Evolutionary conservation across 2,888 invertebrate species (phyloP), one percentile per base, ranked within the genome.

Genomic region (Parelbella ahira): DNA sequence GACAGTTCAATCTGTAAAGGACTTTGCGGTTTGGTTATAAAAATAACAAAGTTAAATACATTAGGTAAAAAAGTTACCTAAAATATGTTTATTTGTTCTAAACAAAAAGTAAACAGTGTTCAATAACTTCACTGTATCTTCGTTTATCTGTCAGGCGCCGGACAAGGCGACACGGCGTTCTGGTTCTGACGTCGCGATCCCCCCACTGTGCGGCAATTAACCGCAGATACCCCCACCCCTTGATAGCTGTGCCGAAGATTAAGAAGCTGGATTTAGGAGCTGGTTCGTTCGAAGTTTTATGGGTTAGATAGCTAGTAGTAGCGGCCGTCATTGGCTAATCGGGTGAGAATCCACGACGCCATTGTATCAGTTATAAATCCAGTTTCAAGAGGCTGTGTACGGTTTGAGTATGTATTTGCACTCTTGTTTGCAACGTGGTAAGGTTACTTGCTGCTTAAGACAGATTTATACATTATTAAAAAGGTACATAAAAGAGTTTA

Each of bases 191-290:
- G 24, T 9, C 18, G 3, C 15, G 20, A 10, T 8, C 20, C 13
- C 24, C 38, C 39, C 30, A 19, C 30, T 30, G 23, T 24, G 7
- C n/a, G 12, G 39, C 24, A 38, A 38, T 38, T 38, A 39, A 30
- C 11, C 1, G 12, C 25, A 29, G 29, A 30, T 38, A 30, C 2
- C 24, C 23, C 11, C 23, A 3, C 32, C 39, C 11, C 19, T 34
- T 21, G 20, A 32, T 25, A 39, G 25, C 39, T 10, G 15, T 20
- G 11, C 20, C 18, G 12, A 18, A 24, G 39, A 39, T 27, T 39
- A 39, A 32, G 32, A 32, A 32, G 30, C 39, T 39, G 23, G 39
- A 33, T 33, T 39, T 39, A 39, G 32, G 20, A 41, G 41, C 33
- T 33, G 27, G 32, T 32, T 19, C 19, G 11, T 9, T 9, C 7